Base-by-base conservation (phyloP, 2,113 vertebrate species). In the Progne subis region DNA sequence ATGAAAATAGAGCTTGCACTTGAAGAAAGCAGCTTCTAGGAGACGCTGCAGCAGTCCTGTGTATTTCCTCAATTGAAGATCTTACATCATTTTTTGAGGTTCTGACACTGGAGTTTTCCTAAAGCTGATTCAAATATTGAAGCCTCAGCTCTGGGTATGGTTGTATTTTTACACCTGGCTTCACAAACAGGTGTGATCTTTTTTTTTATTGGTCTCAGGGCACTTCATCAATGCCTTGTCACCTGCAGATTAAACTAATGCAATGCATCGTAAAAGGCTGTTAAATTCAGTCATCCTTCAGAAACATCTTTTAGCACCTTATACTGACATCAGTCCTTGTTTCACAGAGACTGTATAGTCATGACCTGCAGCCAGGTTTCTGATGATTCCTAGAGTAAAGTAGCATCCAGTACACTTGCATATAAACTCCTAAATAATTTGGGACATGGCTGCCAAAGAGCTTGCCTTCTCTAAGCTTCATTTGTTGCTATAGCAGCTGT, bases 221-320 rank as follows among this genome's bases (percentile, higher is more conserved):
- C 63, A 94, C 68, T 77, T 92, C 83, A 87, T 90, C 82, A 85
- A 83, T 67, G 59, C 26, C 71, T 92, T 83, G 82, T 81, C 71
- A 92, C 71, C 68, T 94, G 76, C 63, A 88, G 82, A 92, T 74
- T 88, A 94, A 92, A 59, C 32, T 76, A 61, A 37, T 82, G 85
- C 29, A 92, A 55, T 34, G 34, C 39, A 67, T 74, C 0, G 0
- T 92, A 75, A 90, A 90, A 94, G 47, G 76, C 60, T 94, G 64
- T 77, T 95, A 86, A 93, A 90, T 74, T 92, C 50, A 72, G 29
- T 67, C 82, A 63, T 50, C 2, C 1, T 90, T 90, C 75, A 77
- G 68, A 77, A 93, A 95, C 75, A 77, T 63, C 75, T 88, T 92
- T 93, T 88, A 95, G 76, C 56, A 88, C 64, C 60, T 71, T 71